Base-by-base conservation (phyloP, 2,113 vertebrate species). In the Gopherus evgoodei region DNA sequence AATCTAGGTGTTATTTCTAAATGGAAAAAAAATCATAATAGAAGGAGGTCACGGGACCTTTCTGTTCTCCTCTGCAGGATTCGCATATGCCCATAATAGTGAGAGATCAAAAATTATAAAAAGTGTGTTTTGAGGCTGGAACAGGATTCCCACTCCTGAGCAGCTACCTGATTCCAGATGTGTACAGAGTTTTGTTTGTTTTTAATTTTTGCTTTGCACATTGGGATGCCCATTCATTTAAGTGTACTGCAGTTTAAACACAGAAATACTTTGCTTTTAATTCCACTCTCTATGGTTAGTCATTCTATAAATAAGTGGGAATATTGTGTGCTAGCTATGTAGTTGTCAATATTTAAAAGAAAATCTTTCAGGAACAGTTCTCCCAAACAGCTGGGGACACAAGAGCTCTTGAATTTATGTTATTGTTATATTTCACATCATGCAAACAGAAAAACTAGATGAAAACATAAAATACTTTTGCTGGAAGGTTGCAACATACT, bases 191-290 rank as follows among this genome's bases (percentile, higher is more conserved):
- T 76, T 25, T 76, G 72, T 76, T 76, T 17, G 78, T 81, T 52
- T 86, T 65, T 81, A 24, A 31, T 17, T 69, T 0, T 1, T 35
- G 86, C 80, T 86, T n/a, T 17, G 22, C 88, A 59, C 1, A 54
- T 11, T 76, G 42, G 38, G 12, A 44, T 76, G 11, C 38, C 11
- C 22, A 47, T 76, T 24, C 42, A 47, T 76, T 76, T 76, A 76
- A 27, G 72, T 24, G 6, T 44, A 27, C 12, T 76, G 11, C n/a
- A 44, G 24, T 76, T 76, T 76, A 44, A 76, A 25, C 21, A 76
- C 88, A 81, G 62, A 95, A 89, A 53, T 56, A 49, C 89, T 93
- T 88, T 82, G 35, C 11, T 78, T 91, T 91, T 91, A 93, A 94
- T 96, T 91, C 56, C 92, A 50, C 72, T 13, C 42, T 5, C 17